Evolutionary conservation across 2,888 invertebrate species (phyloP), one percentile per base, ranked within the genome.

Genomic region (Cyaniris semiargus): DNA sequence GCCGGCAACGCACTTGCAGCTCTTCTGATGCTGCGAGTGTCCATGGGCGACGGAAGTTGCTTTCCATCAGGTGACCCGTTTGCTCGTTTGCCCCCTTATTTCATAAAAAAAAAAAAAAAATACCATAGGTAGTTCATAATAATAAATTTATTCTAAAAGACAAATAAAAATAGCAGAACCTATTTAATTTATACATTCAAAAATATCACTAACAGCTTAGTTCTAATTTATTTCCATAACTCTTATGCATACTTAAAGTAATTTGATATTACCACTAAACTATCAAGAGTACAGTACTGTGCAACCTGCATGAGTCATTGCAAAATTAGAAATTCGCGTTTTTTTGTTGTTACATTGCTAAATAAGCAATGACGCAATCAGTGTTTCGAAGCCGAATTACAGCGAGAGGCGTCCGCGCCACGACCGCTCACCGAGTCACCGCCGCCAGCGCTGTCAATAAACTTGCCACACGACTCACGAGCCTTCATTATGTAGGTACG

Each of bases 371-470:
- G 91, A 93, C 91, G 92, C 89, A 93, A 83, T 79, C 77, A 90
- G 84, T 84, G 82, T 85, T 87, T 81, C 82, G 83, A 83, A 85
- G 87, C 81, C 82, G 84, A 83, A 85, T n/a, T n/a, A n/a, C 87
- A 88, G 85, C 85, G 85, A 86, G 85, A 85, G 84, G 83, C 81
- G 85, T 82, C 79, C 84, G 83, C 83, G 79, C 83, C 83, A 81
- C 82, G 80, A 79, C 83, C 82, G 82, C 81, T 83, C 83, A 81
- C 83, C 82, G 90, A 82, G 81, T 83, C 83, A 81, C 83, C 82
- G 90, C 89, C 89, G 84, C 86, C 81, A 88, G 90, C 92, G 85
- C 93, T 91, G 93, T 93, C 93, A 93, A 92, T 93, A 93, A 93
- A 93, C 93, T 93, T 89, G 84, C 85, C 86, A 88, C 84, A 86